Evolutionary conservation across 1,140 invertebrate species (phyloP).

Genomic region (Pemphigus obesinymphae): DNA sequence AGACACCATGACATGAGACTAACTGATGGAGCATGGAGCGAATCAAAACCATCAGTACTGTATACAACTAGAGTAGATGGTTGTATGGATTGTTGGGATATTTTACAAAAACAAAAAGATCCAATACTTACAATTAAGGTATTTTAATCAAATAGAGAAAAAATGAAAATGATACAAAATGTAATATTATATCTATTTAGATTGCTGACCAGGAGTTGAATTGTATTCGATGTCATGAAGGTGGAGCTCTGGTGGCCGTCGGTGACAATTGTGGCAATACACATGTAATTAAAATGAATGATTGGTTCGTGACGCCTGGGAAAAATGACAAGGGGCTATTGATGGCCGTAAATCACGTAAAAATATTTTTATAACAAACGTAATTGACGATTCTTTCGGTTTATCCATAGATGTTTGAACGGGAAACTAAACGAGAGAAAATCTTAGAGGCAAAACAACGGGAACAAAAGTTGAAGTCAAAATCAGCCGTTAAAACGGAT

Average conservation of each 20-base stretch:
- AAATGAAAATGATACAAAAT: too few species aligned
- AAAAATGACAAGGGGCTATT: constrained; percentile 85
- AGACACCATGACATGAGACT: constrained; percentile 61
- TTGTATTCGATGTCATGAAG: constrained; percentile 60
- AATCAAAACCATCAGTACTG: constrained; percentile 81
- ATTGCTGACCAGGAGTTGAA: constrained; percentile 61
- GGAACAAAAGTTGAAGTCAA: constrained; percentile 64
- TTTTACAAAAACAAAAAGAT: constrained; percentile 78
- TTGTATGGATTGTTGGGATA: constrained; percentile 83
- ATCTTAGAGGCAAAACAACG: constrained; percentile 83
- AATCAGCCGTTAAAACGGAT: constrained; percentile 41
- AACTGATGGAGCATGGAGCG: constrained; percentile 84
- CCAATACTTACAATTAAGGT: constrained; percentile 81
- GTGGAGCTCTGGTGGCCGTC: constrained; percentile 72
- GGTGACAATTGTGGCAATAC: constrained; percentile 79
- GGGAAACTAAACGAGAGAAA: constrained; percentile 86
- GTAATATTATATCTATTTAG: constrained; percentile 47
- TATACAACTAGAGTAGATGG: constrained; percentile 83
- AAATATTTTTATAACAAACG: not conserved
- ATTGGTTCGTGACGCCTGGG: constrained; percentile 69
- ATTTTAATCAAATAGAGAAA: not conserved
- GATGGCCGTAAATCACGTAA: constrained; percentile 66
- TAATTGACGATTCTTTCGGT: not conserved
- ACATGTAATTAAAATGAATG: constrained; percentile 80
- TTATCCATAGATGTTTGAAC: constrained; percentile 66